phyloP scores from a whole-genome alignment of 2,797 vertebrate genomes.

The Lagodon rhomboides region DNA sequence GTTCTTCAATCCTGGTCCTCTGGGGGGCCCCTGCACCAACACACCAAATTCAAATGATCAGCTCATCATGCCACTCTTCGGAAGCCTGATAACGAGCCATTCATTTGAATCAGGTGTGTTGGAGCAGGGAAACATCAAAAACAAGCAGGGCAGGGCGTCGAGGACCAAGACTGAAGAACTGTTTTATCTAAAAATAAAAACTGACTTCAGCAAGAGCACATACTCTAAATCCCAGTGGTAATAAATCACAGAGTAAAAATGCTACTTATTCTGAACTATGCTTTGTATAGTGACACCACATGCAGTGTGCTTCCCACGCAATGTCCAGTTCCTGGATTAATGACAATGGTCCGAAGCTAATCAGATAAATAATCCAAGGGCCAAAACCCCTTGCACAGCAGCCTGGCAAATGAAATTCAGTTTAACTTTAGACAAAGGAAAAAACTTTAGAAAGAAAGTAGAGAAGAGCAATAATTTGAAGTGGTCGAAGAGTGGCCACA shows the following conservation, averaged over 20 bases:
- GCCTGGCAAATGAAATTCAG: slow-evolving; percentile 43
- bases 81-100: no score
- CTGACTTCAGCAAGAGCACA: neutral
- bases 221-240: neutral
- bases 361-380: slow-evolving; percentile 41
- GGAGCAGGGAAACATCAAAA: no score
- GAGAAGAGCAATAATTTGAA: slow-evolving; percentile 48
- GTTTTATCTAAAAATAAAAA: no score
- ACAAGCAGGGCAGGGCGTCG: no score
- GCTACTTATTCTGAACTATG: neutral
- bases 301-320: slow-evolving; percentile 22
- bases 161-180: no score
- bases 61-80: no score
- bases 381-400: slow-evolving; percentile 48
- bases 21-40: no score
- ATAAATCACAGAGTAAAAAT: neutral
- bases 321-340: slow-evolving; percentile 19
- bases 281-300: slow-evolving; percentile 18
- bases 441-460: slow-evolving; percentile 44
- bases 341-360: slow-evolving; percentile 44
- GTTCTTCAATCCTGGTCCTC: no score
- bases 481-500: slow-evolving; percentile 23
- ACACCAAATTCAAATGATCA: no score
- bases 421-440: slow-evolving; percentile 41
- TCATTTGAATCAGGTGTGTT: no score